Conservation (phyloP, 1,140 invertebrate species). For the Hormaphis cornu region DNA sequence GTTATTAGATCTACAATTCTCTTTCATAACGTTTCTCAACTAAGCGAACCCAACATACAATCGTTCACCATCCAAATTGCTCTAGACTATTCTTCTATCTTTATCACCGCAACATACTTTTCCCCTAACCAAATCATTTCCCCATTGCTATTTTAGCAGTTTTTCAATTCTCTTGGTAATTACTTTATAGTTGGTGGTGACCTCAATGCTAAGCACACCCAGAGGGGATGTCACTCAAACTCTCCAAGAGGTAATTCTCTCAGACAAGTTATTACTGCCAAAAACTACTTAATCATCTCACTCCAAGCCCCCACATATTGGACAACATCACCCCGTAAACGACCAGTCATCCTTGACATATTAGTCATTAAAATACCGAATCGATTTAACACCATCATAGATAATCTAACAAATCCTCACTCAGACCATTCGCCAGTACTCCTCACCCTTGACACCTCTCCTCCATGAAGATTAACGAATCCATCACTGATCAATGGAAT, state of each 20-base stretch:
- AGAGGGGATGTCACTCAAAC: background rate
- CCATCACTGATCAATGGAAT: too few relatives aligned
- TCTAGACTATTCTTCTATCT: background rate
- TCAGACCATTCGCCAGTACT: constrained; percentile 13
- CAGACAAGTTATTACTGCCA: background rate
- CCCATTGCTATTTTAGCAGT: background rate
- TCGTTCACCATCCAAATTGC: too few relatives aligned
- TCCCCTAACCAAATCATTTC: background rate
- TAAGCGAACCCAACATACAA: too few relatives aligned
- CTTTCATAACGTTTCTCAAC: too few relatives aligned
- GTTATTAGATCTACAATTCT: too few relatives aligned
- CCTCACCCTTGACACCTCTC: too few relatives aligned
- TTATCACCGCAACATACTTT: background rate
- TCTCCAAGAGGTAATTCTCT: background rate
- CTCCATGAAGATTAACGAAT: background rate
- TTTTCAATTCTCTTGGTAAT: background rate
- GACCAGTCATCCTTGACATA: background rate
- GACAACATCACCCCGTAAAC: background rate
- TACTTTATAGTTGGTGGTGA: constrained; percentile 17
- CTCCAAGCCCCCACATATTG: background rate
- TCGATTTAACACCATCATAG: background rate
- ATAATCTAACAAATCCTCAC: background rate
- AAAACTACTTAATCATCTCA: background rate
- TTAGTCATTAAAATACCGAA: background rate
- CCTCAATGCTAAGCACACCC: constrained; percentile 4